Base-by-base conservation (phyloP, 2,113 vertebrate species). In the Chascanopsetta lugubris region DNA sequence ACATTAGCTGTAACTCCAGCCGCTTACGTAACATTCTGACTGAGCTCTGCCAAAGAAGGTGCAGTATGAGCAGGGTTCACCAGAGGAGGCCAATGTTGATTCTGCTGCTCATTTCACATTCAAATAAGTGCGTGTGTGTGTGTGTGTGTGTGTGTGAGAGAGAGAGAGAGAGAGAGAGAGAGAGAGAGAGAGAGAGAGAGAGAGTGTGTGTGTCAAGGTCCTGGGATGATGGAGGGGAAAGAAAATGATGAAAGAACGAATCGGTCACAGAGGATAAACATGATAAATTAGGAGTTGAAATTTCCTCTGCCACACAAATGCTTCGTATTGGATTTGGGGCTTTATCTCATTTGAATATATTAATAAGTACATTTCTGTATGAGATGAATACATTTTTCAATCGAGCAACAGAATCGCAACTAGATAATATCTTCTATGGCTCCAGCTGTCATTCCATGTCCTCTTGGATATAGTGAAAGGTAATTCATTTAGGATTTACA, bases 401-500 rank as follows among this genome's bases (percentile, higher is more conserved):
- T 38, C 13, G 17, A 3, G 17, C 15, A 38, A 38, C 13, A 15
- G 2, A 15, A 38, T 21, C 34, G 17, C 15, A 40, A 38, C 13
- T 17, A 38, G 3, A 38, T 17, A 10, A 34, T 34, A 34, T 34
- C 2, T 12, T 34, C 15, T 38, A 42, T 36, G 9, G 43, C 42
- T 49, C 18, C 40, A 38, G 47, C 18, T 63, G 25, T 24, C n/a
- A n/a, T n/a, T n/a, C n/a, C n/a, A 24, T 32, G 8, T 71, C 50
- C 54, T 25, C 3, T 48, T 49, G 24, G 56, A 24, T 46, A 8
- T 20, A 38, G n/a, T n/a, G n/a, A n/a, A n/a, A n/a, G 13, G 12
- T 49, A 43, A 65, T 51, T 50, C 57, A 72, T 62, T 72, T 26
- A 65, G 62, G 38, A 81, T 74, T 66, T 58, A 61, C 46, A 61